These are phyloP conservation scores for Amphilophus citrinellus DNA, from an alignment of 2,113 vertebrate species.

Conservation along the genomic window DNA sequence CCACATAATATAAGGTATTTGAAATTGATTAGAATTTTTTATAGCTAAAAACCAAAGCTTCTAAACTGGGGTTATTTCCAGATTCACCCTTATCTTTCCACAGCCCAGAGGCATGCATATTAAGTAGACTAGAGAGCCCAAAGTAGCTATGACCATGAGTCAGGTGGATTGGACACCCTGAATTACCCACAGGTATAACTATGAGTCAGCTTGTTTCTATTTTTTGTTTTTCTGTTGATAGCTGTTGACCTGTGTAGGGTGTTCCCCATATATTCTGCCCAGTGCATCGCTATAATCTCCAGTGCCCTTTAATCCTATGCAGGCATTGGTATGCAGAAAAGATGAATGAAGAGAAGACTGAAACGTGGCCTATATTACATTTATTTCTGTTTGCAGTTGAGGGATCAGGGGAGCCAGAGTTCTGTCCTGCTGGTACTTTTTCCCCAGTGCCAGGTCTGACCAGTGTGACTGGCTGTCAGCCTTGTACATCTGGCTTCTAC, in stretches of 20 bases:
- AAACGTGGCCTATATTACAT: slow-evolving; percentile 7
- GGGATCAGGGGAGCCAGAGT: slow-evolving; percentile 81
- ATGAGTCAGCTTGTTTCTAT: slow-evolving; percentile 51
- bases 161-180: slow-evolving; percentile 30
- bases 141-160: slow-evolving; percentile 30
- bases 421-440: slow-evolving; percentile 89
- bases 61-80: not conserved
- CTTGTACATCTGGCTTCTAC: slow-evolving; percentile 87
- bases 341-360: slow-evolving; percentile 13
- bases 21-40: not conserved
- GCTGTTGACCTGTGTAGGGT: slow-evolving; percentile 21
- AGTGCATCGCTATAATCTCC: not conserved
- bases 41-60: not conserved
- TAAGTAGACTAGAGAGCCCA: not conserved
- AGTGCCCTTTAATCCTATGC: not conserved
- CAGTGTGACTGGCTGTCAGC: slow-evolving; percentile 79
- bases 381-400: slow-evolving; percentile 74
- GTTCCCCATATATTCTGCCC: not conserved
- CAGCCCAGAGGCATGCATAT: slow-evolving; percentile 36
- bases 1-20: not conserved
- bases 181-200: slow-evolving; percentile 12
- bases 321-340: not conserved
- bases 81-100: not conserved
- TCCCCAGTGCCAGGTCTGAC: slow-evolving; percentile 80
- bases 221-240: slow-evolving; percentile 1